Evolutionary conservation across 2,113 vertebrate species (phyloP).

Genomic region (Canis aureus): DNA sequence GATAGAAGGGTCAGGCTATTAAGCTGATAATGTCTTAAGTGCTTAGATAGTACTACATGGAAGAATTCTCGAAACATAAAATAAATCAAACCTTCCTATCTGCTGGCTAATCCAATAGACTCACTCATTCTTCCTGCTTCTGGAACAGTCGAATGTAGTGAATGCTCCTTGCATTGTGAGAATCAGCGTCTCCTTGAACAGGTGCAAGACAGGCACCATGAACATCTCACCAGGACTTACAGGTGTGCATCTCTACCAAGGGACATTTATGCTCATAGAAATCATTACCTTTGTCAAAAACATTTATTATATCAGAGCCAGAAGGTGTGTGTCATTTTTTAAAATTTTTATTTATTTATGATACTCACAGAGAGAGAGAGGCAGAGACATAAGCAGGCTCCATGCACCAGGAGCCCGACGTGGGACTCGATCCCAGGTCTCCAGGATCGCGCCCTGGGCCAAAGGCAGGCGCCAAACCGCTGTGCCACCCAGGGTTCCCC

Average conservation of each 20-base stretch:
- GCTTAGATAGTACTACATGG: background rate
- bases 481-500: too few species aligned
- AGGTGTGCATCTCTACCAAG: background rate
- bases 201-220: fast-evolving
- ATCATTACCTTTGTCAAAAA: background rate
- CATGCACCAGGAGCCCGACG: too few species aligned
- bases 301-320: fast-evolving
- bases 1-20: background rate
- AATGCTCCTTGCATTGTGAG: fast-evolving
- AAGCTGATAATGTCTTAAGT: background rate
- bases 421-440: too few species aligned
- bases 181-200: background rate
- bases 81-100: background rate
- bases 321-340: background rate
- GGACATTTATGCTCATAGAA: background rate
- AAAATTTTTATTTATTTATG: too few species aligned
- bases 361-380: too few species aligned
- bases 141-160: fast-evolving
- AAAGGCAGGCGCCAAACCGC: too few species aligned
- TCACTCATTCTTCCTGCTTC: background rate
- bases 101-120: background rate
- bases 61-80: background rate
- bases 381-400: too few species aligned
- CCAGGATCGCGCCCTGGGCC: too few species aligned
- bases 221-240: fast-evolving